A percentile compares a stretch with the other conserved stretches of the same genome.
Conservation (phyloP, 2,113 vertebrate species). For the Aphelocoma coerulescens region DNA sequence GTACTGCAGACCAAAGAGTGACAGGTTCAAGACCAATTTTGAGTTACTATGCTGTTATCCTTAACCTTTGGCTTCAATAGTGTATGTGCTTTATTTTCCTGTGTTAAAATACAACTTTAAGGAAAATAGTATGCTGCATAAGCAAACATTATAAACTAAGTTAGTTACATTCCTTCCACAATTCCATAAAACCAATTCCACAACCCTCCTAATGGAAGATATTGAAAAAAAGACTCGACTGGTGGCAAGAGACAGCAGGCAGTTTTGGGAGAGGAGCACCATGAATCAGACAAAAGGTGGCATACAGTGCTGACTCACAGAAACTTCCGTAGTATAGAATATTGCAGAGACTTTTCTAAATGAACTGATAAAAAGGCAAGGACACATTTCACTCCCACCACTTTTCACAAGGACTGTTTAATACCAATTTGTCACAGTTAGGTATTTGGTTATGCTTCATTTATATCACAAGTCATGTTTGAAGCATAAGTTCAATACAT, state of each 20-base stretch:
- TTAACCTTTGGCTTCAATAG: neutral
- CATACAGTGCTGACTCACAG: neutral
- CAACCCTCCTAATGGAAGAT: neutral
- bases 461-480: constrained; percentile 18
- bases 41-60: neutral
- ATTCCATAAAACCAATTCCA: neutral
- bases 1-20: neutral
- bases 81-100: neutral
- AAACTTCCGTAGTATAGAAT: neutral
- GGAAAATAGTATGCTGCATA: neutral
- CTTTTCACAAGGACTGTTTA: neutral
- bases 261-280: neutral
- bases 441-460: constrained; percentile 1
- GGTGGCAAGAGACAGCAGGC: neutral
- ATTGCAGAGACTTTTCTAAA: neutral
- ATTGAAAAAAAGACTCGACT: neutral
- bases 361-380: neutral
- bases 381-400: constrained; percentile 9
- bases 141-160: neutral
- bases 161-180: neutral
- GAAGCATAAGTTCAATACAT: neutral
- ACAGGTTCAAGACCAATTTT: neutral
- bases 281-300: neutral
- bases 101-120: neutral
- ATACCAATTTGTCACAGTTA: constrained; percentile 19